Evolutionary conservation across 2,888 invertebrate genomes (phyloP).

Genomic region (Athalia cordata): DNA sequence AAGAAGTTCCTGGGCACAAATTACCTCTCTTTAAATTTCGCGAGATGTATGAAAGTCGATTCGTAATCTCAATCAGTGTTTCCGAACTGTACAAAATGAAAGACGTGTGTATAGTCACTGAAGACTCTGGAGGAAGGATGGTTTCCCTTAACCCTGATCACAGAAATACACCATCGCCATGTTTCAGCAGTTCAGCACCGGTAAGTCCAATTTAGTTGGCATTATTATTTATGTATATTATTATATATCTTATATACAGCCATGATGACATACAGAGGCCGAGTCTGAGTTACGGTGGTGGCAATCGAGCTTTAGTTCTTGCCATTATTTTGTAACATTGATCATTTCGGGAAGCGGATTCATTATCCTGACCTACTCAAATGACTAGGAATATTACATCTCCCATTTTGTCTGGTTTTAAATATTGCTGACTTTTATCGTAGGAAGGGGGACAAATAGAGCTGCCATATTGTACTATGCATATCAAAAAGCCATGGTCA

Average conservation of each 20-base stretch:
- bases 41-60: constrained; percentile 88
- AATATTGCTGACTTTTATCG: constrained; percentile 22
- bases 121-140: constrained; percentile 82
- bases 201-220: constrained; percentile 52
- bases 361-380: constrained; percentile 47
- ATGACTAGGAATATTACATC: not conserved
- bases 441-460: constrained; percentile 74
- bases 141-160: constrained; percentile 81
- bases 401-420: constrained; percentile 13
- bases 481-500: constrained; percentile 78
- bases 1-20: constrained; percentile 84
- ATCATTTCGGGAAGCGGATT: constrained; percentile 62
- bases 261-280: constrained; percentile 64
- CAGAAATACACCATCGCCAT: constrained; percentile 77
- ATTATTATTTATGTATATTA: constrained; percentile 11
- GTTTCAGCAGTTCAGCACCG: constrained; percentile 64
- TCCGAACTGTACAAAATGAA: constrained; percentile 84
- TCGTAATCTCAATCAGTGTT: constrained; percentile 84
- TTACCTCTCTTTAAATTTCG: constrained; percentile 88
- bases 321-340: constrained; percentile 58
- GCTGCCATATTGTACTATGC: constrained; percentile 80
- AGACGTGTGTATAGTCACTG: constrained; percentile 86
- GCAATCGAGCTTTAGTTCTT: constrained; percentile 66
- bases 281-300: constrained; percentile 65
- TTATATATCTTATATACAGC: constrained; percentile 29